Base-by-base conservation (phyloP, 2,797 vertebrate genomes). In the Malurus splendens region DNA sequence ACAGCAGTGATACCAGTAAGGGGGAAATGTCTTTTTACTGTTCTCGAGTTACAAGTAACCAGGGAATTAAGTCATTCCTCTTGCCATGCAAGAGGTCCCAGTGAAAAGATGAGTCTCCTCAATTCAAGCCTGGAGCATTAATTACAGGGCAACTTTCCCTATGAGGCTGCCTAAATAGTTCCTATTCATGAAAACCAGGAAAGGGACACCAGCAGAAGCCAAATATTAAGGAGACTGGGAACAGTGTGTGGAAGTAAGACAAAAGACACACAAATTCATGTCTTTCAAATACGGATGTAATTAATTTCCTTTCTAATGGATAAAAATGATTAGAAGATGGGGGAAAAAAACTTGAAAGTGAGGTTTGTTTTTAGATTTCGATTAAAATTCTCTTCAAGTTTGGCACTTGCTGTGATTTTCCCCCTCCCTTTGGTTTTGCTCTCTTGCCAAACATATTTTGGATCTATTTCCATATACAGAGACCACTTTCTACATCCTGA, bases 401-500 rank as follows among this genome's bases (percentile, higher is more conserved):
- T 97, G 96, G 97, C 96, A 96, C 64, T 95, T 93, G 90, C 92
- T 90, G 38, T 85, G 93, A 96, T 95, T 91, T 86, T 68, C 18
- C 80, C 76, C 71, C 90, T 77, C 92, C 92, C 94, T 94, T 93
- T 81, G 84, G 94, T 95, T 97, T 97, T 91, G 87, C 94, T 94
- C 72, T 87, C 82, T 94, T 96, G 96, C 96, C 95, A 97, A 95
- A 95, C 91, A 96, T 95, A 94, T 93, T 96, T 94, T 88, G 90
- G 91, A 95, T 94, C 93, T 94, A 74, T 89, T 97, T 97, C 96
- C 94, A 94, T 90, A 95, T 86, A 93, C 96, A 96, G 94, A 96
- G 93, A 84, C 89, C 65, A 75, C 90, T 89, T 97, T 96, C 93
- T 96, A 96, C 93, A 97, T 95, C 93, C 95, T 93, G 91, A 94